phyloP scores from a whole-genome alignment of 2,113 vertebrate genomes.

The Dasyprocta punctata region DNA sequence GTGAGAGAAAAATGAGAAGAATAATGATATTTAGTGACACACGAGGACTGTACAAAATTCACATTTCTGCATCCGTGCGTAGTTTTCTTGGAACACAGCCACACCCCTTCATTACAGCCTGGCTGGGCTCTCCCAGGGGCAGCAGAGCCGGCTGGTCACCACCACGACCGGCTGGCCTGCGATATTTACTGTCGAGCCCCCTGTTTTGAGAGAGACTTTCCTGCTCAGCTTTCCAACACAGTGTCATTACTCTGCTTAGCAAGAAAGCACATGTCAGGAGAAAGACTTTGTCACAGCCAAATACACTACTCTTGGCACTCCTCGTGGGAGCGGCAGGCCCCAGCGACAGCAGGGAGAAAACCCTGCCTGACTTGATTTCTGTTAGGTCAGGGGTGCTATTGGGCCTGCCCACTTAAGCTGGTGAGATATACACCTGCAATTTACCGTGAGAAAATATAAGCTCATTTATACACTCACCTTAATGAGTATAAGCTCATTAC shows the following conservation, averaged over 20 bases:
- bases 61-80: neutral
- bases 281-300: neutral
- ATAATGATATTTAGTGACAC: neutral
- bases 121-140: neutral
- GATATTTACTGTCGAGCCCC: constrained; percentile 47
- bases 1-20: neutral
- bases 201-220: constrained; percentile 44
- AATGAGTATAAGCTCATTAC: neutral
- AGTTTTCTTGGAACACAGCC: neutral
- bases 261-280: constrained; percentile 52
- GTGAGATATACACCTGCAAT: neutral
- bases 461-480: neutral
- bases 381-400: neutral
- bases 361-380: neutral
- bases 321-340: neutral
- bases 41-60: neutral
- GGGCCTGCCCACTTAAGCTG: neutral
- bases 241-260: constrained; percentile 42
- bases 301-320: neutral
- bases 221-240: neutral
- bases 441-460: neutral
- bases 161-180: constrained; percentile 15
- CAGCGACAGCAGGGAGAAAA: neutral
- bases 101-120: neutral
- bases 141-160: neutral